Evolutionary conservation across 2,797 vertebrate species (phyloP).

Genomic region (Euphonia xanthogaster): DNA sequence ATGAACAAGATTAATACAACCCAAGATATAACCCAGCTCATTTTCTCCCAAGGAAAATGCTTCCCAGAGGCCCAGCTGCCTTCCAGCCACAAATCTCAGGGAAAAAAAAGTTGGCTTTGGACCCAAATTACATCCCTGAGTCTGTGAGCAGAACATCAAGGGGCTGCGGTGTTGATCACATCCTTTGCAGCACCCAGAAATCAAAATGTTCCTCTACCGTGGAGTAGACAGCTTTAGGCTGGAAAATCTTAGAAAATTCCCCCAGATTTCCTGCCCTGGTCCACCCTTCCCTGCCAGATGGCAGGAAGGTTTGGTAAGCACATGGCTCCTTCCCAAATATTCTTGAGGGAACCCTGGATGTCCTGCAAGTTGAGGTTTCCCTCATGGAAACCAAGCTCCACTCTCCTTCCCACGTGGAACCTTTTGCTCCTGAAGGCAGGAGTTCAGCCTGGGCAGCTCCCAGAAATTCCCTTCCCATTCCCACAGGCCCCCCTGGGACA

Average conservation of each 20-base stretch:
- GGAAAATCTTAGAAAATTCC: background rate
- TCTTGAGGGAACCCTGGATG: accelerated
- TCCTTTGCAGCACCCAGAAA: background rate
- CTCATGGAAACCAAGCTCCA: background rate
- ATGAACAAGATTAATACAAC: accelerated
- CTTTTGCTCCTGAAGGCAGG: background rate
- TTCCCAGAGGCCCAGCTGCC: background rate
- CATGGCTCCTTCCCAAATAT: background rate
- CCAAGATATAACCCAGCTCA: background rate
- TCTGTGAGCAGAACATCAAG: background rate
- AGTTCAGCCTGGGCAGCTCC: background rate
- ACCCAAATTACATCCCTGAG: background rate
- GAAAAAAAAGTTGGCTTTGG: background rate
- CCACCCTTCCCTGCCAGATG: background rate
- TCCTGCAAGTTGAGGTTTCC: background rate
- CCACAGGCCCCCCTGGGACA: background rate
- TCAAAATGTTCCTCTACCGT: background rate
- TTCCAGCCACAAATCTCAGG: background rate
- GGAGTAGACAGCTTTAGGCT: background rate
- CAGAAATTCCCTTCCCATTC: background rate
- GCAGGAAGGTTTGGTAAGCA: background rate
- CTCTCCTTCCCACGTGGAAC: background rate
- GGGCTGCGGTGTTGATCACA: background rate
- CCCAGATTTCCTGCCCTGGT: background rate
- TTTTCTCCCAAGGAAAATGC: background rate